phyloP scores from a whole-genome alignment of 2,113 vertebrate species.

The Podiceps cristatus region DNA sequence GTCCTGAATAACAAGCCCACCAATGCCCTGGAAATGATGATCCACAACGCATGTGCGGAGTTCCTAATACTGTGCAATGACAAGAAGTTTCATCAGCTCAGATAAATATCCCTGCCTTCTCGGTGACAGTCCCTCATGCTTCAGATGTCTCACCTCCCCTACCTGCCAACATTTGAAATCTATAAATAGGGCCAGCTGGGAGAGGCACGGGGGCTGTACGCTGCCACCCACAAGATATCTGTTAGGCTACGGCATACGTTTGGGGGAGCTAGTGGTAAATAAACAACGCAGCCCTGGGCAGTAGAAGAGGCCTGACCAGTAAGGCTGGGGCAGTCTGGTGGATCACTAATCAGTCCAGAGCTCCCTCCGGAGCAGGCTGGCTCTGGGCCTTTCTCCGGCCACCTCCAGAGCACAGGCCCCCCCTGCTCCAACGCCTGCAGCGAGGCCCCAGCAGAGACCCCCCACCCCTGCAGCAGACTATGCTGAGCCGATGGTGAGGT shows the following conservation, averaged over 20 bases:
- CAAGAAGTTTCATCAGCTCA: slow-evolving; percentile 45
- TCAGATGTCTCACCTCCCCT: slow-evolving; percentile 30
- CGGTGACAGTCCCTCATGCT: not conserved
- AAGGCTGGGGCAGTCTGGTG: not conserved
- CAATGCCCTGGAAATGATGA: not conserved
- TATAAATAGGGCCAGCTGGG: not conserved
- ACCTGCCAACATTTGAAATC: slow-evolving; percentile 29
- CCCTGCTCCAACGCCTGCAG: not conserved
- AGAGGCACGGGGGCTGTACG: not conserved
- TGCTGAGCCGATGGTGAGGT: not conserved
- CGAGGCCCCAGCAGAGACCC: not conserved
- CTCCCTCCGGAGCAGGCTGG: not conserved
- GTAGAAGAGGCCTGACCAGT: not conserved
- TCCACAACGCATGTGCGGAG: not conserved
- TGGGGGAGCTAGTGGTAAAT: not conserved
- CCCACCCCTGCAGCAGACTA: not conserved
- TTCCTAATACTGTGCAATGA: not conserved
- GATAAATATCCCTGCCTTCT: not conserved
- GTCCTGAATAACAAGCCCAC: not conserved
- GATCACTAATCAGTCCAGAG: not conserved
- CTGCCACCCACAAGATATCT: not conserved
- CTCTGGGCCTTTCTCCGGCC: not conserved
- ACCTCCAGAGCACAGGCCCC: not conserved
- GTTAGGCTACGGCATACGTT: not conserved
- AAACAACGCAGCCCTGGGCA: not conserved